Evolutionary conservation across 2,113 vertebrate genomes (phyloP).

Genomic region (Plecotus auritus): DNA sequence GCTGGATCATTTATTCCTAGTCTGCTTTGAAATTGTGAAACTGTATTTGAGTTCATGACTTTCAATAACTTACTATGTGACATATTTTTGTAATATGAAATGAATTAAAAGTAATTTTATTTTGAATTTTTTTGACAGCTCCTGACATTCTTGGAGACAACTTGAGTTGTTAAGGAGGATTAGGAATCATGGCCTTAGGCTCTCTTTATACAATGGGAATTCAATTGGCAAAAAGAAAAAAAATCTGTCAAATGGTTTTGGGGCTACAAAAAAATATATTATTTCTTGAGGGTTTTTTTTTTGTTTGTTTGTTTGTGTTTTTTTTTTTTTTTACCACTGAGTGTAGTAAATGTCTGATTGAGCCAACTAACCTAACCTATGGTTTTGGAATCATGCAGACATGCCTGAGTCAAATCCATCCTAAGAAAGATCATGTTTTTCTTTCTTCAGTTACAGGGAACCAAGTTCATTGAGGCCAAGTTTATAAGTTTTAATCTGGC

Average conservation of each 20-base stretch:
- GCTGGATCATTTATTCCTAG: not conserved
- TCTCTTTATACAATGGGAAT: not conserved
- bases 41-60: slow-evolving; percentile 30
- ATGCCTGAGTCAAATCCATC: not conserved
- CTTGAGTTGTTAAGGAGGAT: not conserved
- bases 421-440: slow-evolving; percentile 17
- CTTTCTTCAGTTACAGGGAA: not conserved
- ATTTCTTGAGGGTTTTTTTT: not conserved
- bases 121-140: slow-evolving; percentile 27
- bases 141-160: slow-evolving; percentile 28
- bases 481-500: slow-evolving; percentile 12
- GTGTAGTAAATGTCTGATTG: not conserved
- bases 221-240: slow-evolving; percentile 13
- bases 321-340: not conserved
- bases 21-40: slow-evolving; percentile 16
- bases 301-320: no score
- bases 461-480: not conserved
- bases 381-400: not conserved
- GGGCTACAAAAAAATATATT: not conserved
- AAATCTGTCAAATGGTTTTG: not conserved
- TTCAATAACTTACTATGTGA: not conserved
- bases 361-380: not conserved
- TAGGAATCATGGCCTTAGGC: slow-evolving; percentile 17
- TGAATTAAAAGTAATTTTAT: slow-evolving; percentile 38
- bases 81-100: slow-evolving; percentile 32